Evolutionary conservation across 2,888 invertebrate species (phyloP), one percentile per base, ranked within the genome.

Genomic region (Hofmannophila pseudospretella): DNA sequence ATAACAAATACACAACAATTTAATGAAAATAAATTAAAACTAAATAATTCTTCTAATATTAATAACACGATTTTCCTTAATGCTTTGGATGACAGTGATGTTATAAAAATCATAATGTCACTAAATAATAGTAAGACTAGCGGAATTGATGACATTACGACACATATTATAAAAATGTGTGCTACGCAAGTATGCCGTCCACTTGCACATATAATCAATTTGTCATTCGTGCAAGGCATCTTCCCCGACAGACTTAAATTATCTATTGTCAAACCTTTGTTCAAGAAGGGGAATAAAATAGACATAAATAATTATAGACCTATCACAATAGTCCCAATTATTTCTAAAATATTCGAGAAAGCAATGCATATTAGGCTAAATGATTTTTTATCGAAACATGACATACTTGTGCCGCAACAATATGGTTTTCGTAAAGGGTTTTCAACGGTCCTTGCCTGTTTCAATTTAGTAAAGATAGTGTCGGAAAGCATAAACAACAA

Each of bases 321-420:
- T 5, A 23, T 32, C 4, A n/a, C 32, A 4, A 2, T 32, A 1
- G n/a, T 32, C 3, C 23, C 32, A 5, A 12, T 23, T 2, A 8
- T 32, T 2, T 11, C 32, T n/a, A 32, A 32, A 12, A 32, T 32
- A 12, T 22, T 32, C 8, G 32, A 32, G 23, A 32, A 20, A 12
- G 22, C 13, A 11, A 32, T 32, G 22, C 11, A 23, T 4, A n/a
- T 2, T n/a, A 23, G 23, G 8, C 4, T 22, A 22, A 22, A 8
- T 8, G 8, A 22, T 8, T 22, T 22, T 7, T 8, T 22, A 2
- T 7, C 7, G 7, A 22, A 22, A 22, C 8, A 7, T 22, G 7
- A 22, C 2, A 7, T 22, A 2, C 8, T 22, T 2, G 7, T 2
- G 2, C 22, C 22, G 8, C 7, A 22, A 8, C 22, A 22, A 4